phyloP scores from a whole-genome alignment of 2,113 vertebrate genomes.

The Solea solea region DNA sequence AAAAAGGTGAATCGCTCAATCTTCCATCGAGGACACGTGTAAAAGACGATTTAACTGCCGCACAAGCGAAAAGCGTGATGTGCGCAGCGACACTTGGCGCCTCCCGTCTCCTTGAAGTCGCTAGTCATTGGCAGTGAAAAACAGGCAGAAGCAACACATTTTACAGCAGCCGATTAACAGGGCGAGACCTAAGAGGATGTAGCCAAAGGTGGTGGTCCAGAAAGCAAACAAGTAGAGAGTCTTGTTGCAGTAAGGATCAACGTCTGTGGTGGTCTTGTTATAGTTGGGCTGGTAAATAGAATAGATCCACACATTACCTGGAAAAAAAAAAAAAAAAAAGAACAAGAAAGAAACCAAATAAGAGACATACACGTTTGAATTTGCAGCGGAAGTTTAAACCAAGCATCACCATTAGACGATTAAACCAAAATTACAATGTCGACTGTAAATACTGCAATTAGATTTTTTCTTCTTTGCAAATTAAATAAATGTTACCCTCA shows the following conservation, averaged over 20 bases:
- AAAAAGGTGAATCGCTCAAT: too few species aligned
- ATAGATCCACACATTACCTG: constrained; percentile 83
- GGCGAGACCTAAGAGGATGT: constrained; percentile 52
- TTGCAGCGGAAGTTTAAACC: too few species aligned
- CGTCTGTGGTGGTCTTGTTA: constrained; percentile 37
- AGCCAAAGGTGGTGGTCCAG: constrained; percentile 73
- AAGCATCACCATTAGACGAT: too few species aligned
- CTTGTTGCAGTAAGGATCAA: constrained; percentile 62
- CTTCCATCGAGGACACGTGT: too few species aligned
- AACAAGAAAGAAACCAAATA: neutral
- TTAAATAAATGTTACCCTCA: too few species aligned
- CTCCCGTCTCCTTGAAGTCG: neutral
- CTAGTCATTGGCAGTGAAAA: constrained; percentile 40
- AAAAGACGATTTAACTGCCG: too few species aligned
- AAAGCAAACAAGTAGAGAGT: constrained; percentile 79
- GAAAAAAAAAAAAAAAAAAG: neutral
- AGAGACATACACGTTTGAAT: too few species aligned
- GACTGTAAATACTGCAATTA: too few species aligned
- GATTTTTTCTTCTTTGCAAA: too few species aligned
- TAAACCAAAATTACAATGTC: too few species aligned
- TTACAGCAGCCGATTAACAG: constrained; percentile 15
- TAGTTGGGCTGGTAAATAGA: constrained; percentile 78
- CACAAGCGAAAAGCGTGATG: too few species aligned
- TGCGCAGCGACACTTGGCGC: too few species aligned
- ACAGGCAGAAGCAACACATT: constrained; percentile 39